phyloP scores from a whole-genome alignment of 2,797 vertebrate species.

The Tarsius wallacei region DNA sequence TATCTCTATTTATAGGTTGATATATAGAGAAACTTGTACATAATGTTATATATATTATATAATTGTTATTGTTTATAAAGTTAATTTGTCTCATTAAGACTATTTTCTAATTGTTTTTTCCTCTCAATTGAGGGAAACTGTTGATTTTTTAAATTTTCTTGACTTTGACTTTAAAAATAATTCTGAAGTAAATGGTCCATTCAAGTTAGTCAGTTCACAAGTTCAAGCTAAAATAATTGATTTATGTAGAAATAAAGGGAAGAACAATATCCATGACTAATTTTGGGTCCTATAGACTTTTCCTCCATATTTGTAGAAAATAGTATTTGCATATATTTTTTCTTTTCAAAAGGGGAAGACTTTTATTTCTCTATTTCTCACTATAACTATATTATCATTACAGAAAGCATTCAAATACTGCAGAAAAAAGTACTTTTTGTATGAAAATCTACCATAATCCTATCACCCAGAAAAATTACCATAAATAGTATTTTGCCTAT shows the following conservation, averaged over 20 bases:
- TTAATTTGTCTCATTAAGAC: slow-evolving; percentile 59
- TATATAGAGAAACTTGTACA: not conserved
- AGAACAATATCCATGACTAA: slow-evolving; percentile 66
- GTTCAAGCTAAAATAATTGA: slow-evolving; percentile 60
- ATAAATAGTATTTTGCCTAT: not conserved
- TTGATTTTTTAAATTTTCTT: slow-evolving; percentile 26
- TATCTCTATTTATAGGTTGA: slow-evolving; percentile 1
- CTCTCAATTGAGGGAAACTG: slow-evolving; percentile 10
- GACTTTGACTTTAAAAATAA: slow-evolving; percentile 57
- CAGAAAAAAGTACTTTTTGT: slow-evolving; percentile 5
- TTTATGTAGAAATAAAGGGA: slow-evolving; percentile 66
- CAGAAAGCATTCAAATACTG: slow-evolving; percentile 40
- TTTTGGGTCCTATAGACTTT: slow-evolving; percentile 59
- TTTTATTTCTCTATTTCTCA: slow-evolving; percentile 54
- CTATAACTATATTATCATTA: slow-evolving; percentile 55
- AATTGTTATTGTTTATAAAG: slow-evolving; percentile 51
- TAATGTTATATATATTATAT: not conserved
- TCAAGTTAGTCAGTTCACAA: slow-evolving; percentile 61
- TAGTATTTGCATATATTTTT: slow-evolving; percentile 61
- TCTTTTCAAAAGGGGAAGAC: slow-evolving; percentile 53
- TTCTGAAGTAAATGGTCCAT: slow-evolving; percentile 30
- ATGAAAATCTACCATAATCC: not conserved
- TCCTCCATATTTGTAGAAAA: slow-evolving; percentile 61
- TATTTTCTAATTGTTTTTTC: slow-evolving; percentile 21
- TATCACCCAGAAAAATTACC: not conserved